Percentiles rank a stretch among this genome's conserved stretches.
Conservation (phyloP, 1,140 invertebrate species). For the Habropoda laboriosa region DNA sequence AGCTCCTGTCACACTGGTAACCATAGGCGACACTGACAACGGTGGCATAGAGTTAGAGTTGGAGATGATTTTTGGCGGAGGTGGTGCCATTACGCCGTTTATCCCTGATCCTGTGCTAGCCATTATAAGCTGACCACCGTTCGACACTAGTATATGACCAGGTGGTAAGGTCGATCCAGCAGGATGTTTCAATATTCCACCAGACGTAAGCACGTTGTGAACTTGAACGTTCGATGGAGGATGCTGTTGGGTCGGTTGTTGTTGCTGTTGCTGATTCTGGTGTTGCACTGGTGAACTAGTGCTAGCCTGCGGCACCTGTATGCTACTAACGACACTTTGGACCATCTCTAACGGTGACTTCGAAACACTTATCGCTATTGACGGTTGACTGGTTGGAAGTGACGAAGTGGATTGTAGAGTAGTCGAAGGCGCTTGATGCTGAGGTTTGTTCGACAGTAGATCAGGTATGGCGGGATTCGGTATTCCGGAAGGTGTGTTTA, state of each 20-base stretch:
- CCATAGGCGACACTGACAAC: constrained; percentile 85
- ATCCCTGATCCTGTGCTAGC: constrained; percentile 83
- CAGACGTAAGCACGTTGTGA: constrained; percentile 78
- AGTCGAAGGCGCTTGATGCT: constrained; percentile 54
- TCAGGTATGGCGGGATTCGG: constrained; percentile 75
- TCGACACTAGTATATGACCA: constrained; percentile 88
- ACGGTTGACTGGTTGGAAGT: constrained; percentile 65
- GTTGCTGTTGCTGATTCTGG: constrained; percentile 63
- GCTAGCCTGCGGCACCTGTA: constrained; percentile 84
- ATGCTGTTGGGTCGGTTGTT: constrained; percentile 62
- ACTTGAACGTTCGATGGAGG: constrained; percentile 72
- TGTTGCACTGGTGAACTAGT: constrained; percentile 70
- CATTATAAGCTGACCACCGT: constrained; percentile 88
- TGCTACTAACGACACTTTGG: constrained; percentile 89
- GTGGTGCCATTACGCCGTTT: constrained; percentile 85
- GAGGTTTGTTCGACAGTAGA: constrained; percentile 72
- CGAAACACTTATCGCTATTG: constrained; percentile 78
- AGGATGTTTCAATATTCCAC: constrained; percentile 80
- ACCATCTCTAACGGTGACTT: constrained; percentile 91
- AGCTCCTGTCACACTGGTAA: constrained; percentile 87
- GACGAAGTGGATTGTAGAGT: constrained; percentile 60
- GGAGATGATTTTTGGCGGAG: constrained; percentile 84
- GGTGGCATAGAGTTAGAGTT: constrained; percentile 85
- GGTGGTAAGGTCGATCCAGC: constrained; percentile 82
- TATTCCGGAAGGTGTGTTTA: constrained; percentile 84